These are phyloP conservation scores for Scleropages formosus DNA, from an alignment of 2,797 vertebrate species.

Conservation along the genomic window DNA sequence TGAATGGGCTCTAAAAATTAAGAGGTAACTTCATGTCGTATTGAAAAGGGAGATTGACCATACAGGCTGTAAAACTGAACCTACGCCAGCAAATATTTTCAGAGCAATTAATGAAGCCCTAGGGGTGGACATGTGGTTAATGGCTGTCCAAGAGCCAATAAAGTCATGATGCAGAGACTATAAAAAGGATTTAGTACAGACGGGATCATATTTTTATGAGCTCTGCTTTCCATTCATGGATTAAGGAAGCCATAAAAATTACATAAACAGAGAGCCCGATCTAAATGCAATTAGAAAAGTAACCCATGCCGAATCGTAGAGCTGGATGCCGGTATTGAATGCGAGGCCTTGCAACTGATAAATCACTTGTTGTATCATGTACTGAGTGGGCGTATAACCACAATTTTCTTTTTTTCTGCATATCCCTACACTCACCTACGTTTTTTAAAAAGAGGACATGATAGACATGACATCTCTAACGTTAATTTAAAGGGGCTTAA, in stretches of 20 bases:
- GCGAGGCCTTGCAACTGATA: background rate
- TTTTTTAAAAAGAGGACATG: background rate
- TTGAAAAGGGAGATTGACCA: conserved; percentile 11
- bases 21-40: background rate
- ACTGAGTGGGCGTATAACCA: background rate
- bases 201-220: conserved; percentile 39
- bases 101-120: conserved; percentile 22
- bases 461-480: background rate
- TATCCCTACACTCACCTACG: background rate
- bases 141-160: conserved; percentile 6
- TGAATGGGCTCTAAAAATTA: background rate
- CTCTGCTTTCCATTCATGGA: conserved; percentile 27
- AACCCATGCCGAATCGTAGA: background rate
- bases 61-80: conserved; percentile 16
- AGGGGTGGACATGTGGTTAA: background rate
- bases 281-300: conserved; percentile 27
- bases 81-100: conserved; percentile 22
- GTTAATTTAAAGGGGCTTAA: background rate
- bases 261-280: conserved; percentile 33
- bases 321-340: background rate
- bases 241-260: conserved; percentile 40
- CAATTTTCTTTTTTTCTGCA: conserved; percentile 20
- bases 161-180: conserved; percentile 28
- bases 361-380: background rate
- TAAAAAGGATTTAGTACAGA: conserved; percentile 29